These are phyloP conservation scores for Rugalucina vietnamica DNA, from an alignment of 2,888 invertebrate species.

Conservation along the genomic window DNA sequence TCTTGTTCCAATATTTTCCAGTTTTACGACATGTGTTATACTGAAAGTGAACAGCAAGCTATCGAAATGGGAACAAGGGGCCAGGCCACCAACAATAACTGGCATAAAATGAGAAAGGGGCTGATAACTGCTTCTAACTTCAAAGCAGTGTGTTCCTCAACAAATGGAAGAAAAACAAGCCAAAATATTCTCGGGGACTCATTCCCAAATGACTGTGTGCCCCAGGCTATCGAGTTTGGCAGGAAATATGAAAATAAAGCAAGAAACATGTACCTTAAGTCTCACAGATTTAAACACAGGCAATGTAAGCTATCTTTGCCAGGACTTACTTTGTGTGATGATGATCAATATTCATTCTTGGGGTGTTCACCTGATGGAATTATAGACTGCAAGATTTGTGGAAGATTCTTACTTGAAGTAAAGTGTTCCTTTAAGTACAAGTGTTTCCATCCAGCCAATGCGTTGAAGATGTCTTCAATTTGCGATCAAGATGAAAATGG, in stretches of 20 bases:
- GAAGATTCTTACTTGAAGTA: slow-evolving; percentile 20
- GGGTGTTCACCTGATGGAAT: slow-evolving; percentile 12
- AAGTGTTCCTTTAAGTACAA: slow-evolving; percentile 25
- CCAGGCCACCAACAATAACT: slow-evolving; percentile 21
- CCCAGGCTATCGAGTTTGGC: neutral
- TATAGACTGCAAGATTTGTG: slow-evolving; percentile 21
- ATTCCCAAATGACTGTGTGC: neutral
- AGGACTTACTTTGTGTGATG: neutral
- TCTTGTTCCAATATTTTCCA: neutral
- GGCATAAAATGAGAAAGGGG: slow-evolving; percentile 18
- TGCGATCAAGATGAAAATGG: slow-evolving; percentile 10
- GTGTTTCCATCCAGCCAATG: slow-evolving; percentile 19
- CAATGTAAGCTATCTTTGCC: slow-evolving; percentile 16
- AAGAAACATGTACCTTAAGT: slow-evolving; percentile 12
- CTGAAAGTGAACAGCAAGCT: neutral
- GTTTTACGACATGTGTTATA: neutral
- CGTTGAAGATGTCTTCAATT: neutral
- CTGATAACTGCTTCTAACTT: slow-evolving; percentile 4
- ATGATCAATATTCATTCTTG: neutral
- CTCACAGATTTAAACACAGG: slow-evolving; percentile 20
- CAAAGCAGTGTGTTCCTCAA: neutral
- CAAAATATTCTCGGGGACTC: neutral
- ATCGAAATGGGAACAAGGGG: slow-evolving; percentile 2
- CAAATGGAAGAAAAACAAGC: too few relatives aligned
- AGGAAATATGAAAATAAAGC: slow-evolving; percentile 13